Evolutionary conservation across 1,140 invertebrate genomes (phyloP).

Genomic region (Helicoverpa armigera): DNA sequence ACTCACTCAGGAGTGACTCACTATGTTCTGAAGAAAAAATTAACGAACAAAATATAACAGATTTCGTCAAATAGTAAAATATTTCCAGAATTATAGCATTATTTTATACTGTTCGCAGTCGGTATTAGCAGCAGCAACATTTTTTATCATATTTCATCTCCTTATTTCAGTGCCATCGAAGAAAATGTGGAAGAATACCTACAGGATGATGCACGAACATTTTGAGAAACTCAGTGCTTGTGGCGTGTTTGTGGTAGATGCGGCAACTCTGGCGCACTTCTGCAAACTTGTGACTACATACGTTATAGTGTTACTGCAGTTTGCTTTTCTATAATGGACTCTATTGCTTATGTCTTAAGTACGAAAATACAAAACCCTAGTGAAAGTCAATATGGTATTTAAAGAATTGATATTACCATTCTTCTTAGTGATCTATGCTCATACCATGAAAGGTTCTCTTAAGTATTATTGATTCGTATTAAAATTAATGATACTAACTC

Average conservation of each 20-base stretch:
- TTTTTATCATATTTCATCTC: background rate
- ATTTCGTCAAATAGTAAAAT: too few species aligned
- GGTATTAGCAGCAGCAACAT: background rate
- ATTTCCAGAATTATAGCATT: too few species aligned
- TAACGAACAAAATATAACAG: too few species aligned
- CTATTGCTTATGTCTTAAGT: background rate
- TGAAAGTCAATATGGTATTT: too few species aligned
- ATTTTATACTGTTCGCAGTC: background rate
- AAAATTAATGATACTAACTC: too few species aligned
- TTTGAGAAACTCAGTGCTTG: slow-evolving; percentile 40
- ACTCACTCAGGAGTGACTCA: background rate
- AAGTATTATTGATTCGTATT: too few species aligned
- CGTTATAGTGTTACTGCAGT: slow-evolving; percentile 54
- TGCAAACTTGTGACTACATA: slow-evolving; percentile 52
- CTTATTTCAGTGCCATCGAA: slow-evolving; percentile 21
- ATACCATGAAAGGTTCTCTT: too few species aligned
- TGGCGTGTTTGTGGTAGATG: slow-evolving; percentile 54
- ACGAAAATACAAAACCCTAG: too few species aligned
- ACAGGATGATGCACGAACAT: background rate
- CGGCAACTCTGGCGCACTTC: slow-evolving; percentile 43
- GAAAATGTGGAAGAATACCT: slow-evolving; percentile 9
- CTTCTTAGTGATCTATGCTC: too few species aligned
- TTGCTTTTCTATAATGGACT: slow-evolving; percentile 46
- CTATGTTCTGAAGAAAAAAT: too few species aligned
- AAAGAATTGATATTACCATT: too few species aligned